These are phyloP conservation scores for Castor canadensis DNA, from an alignment of 2,113 vertebrate genomes.

Conservation along the genomic window DNA sequence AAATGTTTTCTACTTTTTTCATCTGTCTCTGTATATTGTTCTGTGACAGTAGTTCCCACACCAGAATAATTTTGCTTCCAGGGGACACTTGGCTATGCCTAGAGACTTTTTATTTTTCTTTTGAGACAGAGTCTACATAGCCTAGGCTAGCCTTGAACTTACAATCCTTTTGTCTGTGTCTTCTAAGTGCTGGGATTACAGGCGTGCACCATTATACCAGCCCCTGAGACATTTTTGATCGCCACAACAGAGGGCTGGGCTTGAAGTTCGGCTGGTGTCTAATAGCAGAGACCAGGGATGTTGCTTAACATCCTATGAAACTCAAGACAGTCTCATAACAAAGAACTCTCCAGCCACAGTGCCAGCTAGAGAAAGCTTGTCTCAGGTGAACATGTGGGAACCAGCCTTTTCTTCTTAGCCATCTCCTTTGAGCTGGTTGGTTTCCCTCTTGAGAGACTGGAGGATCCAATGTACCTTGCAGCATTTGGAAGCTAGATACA, in stretches of 20 bases:
- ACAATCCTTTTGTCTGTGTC: too few species aligned
- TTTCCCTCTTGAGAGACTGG: background rate
- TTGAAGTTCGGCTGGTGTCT: background rate
- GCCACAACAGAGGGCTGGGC: background rate
- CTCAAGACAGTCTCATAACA: background rate
- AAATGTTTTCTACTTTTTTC: background rate
- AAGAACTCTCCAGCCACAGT: background rate
- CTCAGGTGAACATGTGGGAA: background rate
- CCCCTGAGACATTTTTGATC: background rate
- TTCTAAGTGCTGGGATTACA: too few species aligned
- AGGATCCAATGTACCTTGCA: background rate
- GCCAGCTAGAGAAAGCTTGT: background rate
- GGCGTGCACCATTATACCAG: too few species aligned
- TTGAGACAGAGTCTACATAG: too few species aligned
- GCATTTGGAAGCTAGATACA: background rate
- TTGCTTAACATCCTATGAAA: accelerated
- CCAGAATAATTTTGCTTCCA: background rate
- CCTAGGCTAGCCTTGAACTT: too few species aligned
- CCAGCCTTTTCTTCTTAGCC: background rate
- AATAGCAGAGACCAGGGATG: background rate
- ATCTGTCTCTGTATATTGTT: background rate
- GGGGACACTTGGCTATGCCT: background rate
- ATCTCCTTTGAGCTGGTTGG: background rate
- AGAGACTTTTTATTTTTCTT: background rate
- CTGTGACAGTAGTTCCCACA: background rate